Conservation (phyloP, 2,113 vertebrate genomes). For the Isurus oxyrinchus region DNA sequence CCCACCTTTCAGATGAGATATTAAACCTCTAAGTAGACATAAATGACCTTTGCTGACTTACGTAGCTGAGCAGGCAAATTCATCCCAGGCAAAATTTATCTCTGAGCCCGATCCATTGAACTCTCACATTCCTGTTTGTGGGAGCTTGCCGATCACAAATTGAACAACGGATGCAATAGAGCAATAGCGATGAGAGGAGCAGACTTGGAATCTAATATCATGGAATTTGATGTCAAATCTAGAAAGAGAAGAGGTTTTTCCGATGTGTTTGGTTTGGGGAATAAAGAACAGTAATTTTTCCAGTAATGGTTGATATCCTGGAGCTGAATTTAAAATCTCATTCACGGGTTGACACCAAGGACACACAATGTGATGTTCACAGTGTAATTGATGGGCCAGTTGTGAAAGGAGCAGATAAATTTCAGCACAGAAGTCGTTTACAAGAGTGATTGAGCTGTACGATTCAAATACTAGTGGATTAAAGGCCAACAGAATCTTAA, state of each 20-base stretch:
- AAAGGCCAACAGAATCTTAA: slow-evolving; percentile 16
- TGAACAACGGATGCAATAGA: background rate
- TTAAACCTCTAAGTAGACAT: background rate
- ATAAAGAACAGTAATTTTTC: background rate
- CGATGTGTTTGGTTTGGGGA: background rate
- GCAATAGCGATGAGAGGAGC: background rate
- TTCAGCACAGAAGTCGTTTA: background rate
- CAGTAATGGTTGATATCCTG: too few species aligned
- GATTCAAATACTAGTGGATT: background rate
- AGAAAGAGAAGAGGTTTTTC: background rate
- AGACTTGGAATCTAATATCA: background rate
- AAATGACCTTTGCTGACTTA: background rate
- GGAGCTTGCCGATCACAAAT: background rate
- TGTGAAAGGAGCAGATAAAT: background rate
- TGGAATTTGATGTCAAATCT: background rate
- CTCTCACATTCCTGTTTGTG: background rate
- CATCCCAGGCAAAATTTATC: background rate
- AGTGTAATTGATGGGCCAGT: background rate
- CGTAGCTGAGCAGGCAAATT: too few species aligned
- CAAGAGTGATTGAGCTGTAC: background rate
- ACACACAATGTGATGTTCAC: background rate
- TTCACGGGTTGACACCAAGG: background rate
- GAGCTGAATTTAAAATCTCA: background rate
- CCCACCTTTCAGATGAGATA: background rate
- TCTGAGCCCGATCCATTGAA: background rate